Evolutionary conservation across 2,888 invertebrate species (phyloP).

Genomic region (Caenorhabditis sulstoni): DNA sequence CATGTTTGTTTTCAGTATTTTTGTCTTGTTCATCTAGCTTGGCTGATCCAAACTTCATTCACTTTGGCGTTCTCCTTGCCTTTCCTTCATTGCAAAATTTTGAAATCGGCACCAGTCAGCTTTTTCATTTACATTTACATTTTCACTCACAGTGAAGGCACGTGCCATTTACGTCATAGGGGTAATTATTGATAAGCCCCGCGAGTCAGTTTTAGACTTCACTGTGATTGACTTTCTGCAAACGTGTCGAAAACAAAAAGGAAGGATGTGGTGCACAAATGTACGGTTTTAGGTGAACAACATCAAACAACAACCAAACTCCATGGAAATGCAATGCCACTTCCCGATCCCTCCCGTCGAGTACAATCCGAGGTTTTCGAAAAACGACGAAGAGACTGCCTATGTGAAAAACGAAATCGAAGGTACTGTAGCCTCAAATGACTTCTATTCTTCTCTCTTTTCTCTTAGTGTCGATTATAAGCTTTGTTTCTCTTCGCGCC

Average conservation of each 20-base stretch:
- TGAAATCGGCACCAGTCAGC: conserved; percentile 2
- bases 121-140: conserved; percentile 10
- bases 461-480: conserved; percentile 40
- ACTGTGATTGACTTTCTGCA: conserved; percentile 36
- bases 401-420: conserved; percentile 60
- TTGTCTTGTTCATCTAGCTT: background rate
- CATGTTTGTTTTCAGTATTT: conserved; percentile 3
- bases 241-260: background rate
- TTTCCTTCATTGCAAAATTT: conserved; percentile 10
- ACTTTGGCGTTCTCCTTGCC: background rate
- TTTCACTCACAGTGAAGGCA: conserved; percentile 31
- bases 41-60: background rate
- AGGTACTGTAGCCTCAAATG: conserved; percentile 15
- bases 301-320: conserved; percentile 15
- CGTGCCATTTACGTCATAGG: conserved; percentile 52
- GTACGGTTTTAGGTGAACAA: conserved; percentile 44
- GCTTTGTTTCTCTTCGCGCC: conserved; percentile 36
- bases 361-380: conserved; percentile 48
- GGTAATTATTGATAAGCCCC: conserved; percentile 44
- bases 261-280: background rate
- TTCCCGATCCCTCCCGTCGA: conserved; percentile 42
- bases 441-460: conserved; percentile 10
- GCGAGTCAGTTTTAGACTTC: background rate
- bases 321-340: conserved; percentile 35
- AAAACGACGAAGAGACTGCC: conserved; percentile 32